phyloP scores from a whole-genome alignment of 2,797 vertebrate genomes.

The Enteromius afrohamiltoni region DNA sequence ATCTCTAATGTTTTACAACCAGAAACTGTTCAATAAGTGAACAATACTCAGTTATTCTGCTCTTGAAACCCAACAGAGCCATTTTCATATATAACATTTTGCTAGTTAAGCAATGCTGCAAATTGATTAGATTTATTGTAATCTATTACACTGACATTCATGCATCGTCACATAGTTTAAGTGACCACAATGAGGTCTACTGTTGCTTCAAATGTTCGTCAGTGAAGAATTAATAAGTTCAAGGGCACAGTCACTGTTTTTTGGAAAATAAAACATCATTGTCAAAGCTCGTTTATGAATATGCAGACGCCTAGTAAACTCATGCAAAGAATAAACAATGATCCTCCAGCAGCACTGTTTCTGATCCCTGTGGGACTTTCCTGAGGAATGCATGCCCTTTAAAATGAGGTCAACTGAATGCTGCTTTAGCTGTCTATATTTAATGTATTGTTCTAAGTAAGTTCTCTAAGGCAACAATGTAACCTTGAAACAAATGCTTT shows the following conservation, averaged over 20 bases:
- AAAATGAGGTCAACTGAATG: slow-evolving; percentile 29
- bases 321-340: slow-evolving; percentile 26
- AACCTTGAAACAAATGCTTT: slow-evolving; percentile 38
- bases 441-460: neutral
- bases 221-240: slow-evolving; percentile 18
- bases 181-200: neutral
- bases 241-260: neutral
- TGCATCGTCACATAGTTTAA: neutral
- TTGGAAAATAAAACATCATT: slow-evolving; percentile 20
- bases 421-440: slow-evolving; percentile 17
- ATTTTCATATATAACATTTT: neutral
- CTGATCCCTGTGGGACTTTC: slow-evolving; percentile 14
- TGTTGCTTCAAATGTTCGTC: neutral
- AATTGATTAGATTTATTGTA: neutral
- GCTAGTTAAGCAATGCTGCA: neutral
- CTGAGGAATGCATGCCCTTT: slow-evolving; percentile 26
- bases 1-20: neutral
- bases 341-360: neutral
- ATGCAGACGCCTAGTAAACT: slow-evolving; percentile 16
- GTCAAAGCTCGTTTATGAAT: slow-evolving; percentile 28
- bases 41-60: neutral
- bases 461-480: slow-evolving; percentile 1
- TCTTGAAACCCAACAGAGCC: neutral
- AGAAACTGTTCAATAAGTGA: neutral
- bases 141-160: neutral